Evolutionary conservation across 2,888 invertebrate genomes (phyloP), one percentile per base, ranked within the genome.

Genomic region (Neoascia interrupta): DNA sequence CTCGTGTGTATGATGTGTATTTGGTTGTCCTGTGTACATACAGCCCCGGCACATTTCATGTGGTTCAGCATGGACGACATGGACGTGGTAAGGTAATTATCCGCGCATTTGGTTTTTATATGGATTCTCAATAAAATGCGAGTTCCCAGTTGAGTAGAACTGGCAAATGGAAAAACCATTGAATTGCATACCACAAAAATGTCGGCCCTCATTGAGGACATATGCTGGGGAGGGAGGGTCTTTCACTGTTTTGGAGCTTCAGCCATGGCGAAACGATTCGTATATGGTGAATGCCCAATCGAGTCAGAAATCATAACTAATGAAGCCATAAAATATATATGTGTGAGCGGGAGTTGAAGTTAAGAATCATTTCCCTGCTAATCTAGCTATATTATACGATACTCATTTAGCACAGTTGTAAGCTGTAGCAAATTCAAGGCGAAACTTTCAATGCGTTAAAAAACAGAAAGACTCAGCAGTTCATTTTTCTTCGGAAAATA

Each of bases 11-110:
- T n/a, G n/a, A n/a, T 51, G 19, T 39, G 34, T 43, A n/a, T n/a
- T n/a, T n/a, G n/a, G n/a, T 28, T 47, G 58, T 37, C 47, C 28
- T 63, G n/a, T 21, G 13, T 39, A 26, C 47, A 18, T 47, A 4
- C 26, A 31, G 28, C 53, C 18, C 43, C 60, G 36, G 63, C 56
- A 58, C 63, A 73, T 73, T 73, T 73, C 61, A 66, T 73, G 79
- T 41, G 79, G 79, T 79, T 79, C 73, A 11, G 23, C 66, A 47
- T 64, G 58, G 47, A 70, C 76, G 76, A 76, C 76, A 73, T 54
- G 66, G 61, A 79, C 54, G 66, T 79, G 79, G 79, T 73, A 79
- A 79, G 79, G 79, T 73, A 79, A 79, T 79, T 79, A 79, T 79
- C 66, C 79, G 61, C 61, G 64, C 66, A 68, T 73, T 79, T 79